phyloP scores from a whole-genome alignment of 2,113 vertebrate genomes.

The Melanocharis versteri region DNA sequence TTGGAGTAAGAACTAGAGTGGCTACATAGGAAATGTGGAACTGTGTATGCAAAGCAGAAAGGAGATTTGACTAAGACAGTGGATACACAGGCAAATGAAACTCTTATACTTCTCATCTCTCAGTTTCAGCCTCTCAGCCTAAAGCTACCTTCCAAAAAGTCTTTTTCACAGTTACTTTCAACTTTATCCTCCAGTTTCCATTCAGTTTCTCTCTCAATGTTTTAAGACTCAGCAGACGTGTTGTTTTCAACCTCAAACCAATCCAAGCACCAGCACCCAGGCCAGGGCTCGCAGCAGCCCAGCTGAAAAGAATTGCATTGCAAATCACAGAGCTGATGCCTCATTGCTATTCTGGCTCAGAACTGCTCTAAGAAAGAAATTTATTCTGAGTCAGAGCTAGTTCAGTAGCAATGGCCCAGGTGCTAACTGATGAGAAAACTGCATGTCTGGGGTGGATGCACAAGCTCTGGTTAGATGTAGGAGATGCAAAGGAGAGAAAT shows the following conservation, averaged over 20 bases:
- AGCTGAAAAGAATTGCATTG: not conserved
- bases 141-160: not conserved
- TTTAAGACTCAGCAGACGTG: not conserved
- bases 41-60: not conserved
- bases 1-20: not conserved
- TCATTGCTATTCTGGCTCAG: not conserved
- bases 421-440: not conserved
- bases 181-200: not conserved
- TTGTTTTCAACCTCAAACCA: not conserved
- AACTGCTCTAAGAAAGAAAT: not conserved
- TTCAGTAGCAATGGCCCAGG: not conserved
- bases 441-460: not conserved
- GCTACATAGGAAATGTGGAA: not conserved
- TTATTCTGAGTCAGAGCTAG: not conserved
- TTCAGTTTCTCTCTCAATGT: not conserved
- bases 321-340: not conserved
- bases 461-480: not conserved
- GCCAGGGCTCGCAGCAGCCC: accelerated
- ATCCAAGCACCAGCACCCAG: not conserved
- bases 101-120: not conserved
- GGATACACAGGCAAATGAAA: not conserved
- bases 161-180: not conserved
- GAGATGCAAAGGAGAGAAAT: not conserved
- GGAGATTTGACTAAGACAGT: not conserved
- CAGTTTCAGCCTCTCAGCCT: not conserved